Evolutionary conservation across 1,140 invertebrate species (phyloP).

Genomic region (Rhopalosiphum maidis): DNA sequence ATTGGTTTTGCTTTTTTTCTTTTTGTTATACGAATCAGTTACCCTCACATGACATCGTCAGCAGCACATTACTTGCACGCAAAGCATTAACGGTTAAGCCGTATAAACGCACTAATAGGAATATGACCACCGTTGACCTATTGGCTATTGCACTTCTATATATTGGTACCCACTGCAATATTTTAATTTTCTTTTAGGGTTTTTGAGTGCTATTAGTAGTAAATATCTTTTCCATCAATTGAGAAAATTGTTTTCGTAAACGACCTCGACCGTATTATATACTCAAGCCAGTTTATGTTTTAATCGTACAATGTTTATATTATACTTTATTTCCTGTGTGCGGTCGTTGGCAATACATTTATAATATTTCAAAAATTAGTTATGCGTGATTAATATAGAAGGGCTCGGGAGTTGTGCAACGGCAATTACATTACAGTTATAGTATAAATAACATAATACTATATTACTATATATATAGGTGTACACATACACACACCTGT

Average conservation of each 20-base stretch:
- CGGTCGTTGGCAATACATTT: not conserved
- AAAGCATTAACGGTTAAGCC: not conserved
- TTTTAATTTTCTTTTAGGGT: not conserved
- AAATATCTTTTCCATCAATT: not conserved
- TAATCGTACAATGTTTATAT: slow-evolving; percentile 1
- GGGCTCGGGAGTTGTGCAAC: slow-evolving; percentile 1
- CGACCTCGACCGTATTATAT: not conserved
- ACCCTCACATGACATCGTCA: not conserved
- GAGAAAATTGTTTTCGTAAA: not conserved
- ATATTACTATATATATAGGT: not conserved
- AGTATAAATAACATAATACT: not conserved
- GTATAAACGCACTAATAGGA: not conserved
- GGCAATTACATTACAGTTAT: slow-evolving; percentile 32
- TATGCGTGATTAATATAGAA: slow-evolving; percentile 14
- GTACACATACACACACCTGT: not conserved
- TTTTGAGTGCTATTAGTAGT: not conserved
- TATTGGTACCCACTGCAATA: no score
- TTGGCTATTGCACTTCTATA: not conserved
- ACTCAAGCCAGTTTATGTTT: not conserved
- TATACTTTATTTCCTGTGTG: not conserved
- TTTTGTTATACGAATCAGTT: not conserved
- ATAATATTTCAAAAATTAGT: slow-evolving; percentile 34
- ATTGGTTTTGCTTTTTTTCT: not conserved
- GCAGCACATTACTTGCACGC: not conserved
- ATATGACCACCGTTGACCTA: not conserved